Evolutionary conservation across 2,113 vertebrate species (phyloP).

Genomic region (Fulica atra): DNA sequence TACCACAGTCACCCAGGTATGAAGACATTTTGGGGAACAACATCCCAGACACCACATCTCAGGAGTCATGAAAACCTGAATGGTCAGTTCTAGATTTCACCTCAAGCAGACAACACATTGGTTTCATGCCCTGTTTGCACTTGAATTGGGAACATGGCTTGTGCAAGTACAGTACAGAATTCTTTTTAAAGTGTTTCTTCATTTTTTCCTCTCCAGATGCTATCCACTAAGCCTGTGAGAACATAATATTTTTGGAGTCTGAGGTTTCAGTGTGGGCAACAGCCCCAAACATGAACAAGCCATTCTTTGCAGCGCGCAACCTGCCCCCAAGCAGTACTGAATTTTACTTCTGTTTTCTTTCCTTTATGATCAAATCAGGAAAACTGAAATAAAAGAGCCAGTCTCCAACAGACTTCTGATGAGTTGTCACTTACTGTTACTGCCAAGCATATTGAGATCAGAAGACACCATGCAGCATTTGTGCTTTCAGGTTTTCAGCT

Average conservation of each 20-base stretch:
- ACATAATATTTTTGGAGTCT: not conserved
- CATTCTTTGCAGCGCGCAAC: not conserved
- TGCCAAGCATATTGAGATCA: not conserved
- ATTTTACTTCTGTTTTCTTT: not conserved
- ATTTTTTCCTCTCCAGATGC: not conserved
- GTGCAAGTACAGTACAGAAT: not conserved
- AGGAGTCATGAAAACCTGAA: not conserved
- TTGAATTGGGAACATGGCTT: not conserved
- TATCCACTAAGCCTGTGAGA: not conserved
- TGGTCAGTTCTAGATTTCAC: not conserved
- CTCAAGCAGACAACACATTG: not conserved
- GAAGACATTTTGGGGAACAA: not conserved
- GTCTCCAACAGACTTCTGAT: not conserved
- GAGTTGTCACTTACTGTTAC: not conserved
- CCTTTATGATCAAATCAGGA: not conserved
- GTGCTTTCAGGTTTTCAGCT: not conserved
- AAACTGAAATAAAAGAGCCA: not conserved
- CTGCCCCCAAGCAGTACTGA: fast-evolving
- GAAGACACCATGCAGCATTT: not conserved
- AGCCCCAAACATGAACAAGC: not conserved
- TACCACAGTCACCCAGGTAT: not conserved
- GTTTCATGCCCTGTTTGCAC: not conserved
- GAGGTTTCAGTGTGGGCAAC: not conserved
- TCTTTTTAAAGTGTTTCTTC: not conserved
- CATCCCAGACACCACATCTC: not conserved